These are phyloP conservation scores for Anableps anableps DNA, from an alignment of 2,797 vertebrate species.

Conservation along the genomic window DNA sequence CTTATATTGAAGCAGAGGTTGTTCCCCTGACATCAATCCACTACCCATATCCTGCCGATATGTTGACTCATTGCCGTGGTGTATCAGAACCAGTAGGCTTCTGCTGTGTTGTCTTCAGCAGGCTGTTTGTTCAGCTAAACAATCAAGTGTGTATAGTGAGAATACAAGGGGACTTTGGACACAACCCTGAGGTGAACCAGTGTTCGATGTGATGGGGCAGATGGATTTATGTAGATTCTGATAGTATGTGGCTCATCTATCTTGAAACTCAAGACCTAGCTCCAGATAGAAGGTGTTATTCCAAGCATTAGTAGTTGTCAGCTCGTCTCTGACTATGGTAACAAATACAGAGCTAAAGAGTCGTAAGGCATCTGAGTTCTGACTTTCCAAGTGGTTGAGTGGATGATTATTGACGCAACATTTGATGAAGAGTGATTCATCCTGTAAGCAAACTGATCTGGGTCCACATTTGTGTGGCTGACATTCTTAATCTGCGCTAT, in stretches of 20 bases:
- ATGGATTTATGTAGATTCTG: background rate
- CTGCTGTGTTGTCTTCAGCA: background rate
- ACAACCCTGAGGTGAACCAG: background rate
- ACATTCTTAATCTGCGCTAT: background rate
- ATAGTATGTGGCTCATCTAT: background rate
- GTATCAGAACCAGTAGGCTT: background rate
- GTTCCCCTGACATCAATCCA: background rate
- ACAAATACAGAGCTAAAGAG: background rate
- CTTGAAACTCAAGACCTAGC: background rate
- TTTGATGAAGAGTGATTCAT: background rate
- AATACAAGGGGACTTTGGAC: too few species aligned
- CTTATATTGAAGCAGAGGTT: background rate
- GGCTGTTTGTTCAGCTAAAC: background rate
- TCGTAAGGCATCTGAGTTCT: too few species aligned
- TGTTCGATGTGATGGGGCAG: background rate
- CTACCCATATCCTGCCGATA: background rate
- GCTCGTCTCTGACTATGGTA: background rate
- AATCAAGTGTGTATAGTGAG: background rate
- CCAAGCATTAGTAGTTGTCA: background rate
- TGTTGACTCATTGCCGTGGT: background rate
- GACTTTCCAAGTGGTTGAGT: background rate
- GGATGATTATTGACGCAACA: background rate
- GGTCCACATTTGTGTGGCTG: background rate
- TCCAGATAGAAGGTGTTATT: background rate
- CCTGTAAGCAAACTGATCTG: background rate